Conservation (phyloP, 1,140 invertebrate species). For the Oryzaephilus surinamensis region DNA sequence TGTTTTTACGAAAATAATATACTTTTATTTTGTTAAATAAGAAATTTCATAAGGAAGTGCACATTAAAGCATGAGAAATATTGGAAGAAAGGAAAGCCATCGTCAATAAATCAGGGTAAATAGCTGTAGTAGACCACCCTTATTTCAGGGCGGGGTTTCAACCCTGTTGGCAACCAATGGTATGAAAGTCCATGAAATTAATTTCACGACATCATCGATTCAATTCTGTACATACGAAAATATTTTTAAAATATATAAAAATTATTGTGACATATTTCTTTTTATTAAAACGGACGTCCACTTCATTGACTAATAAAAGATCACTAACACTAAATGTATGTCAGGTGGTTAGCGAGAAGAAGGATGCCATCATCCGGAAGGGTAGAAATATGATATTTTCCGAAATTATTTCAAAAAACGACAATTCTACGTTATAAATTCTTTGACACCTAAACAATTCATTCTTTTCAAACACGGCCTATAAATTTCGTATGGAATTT, state of each 20-base stretch:
- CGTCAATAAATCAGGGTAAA: conserved; percentile 2
- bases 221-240: neutral
- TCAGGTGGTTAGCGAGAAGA: conserved; percentile 16
- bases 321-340: neutral
- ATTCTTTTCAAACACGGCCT: too few relatives aligned
- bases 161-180: too few relatives aligned
- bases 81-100: conserved; percentile 1
- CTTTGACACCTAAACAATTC: neutral
- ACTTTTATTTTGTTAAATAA: too few relatives aligned
- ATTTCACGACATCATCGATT: too few relatives aligned
- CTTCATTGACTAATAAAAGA: neutral
- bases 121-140: conserved; percentile 4
- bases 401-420: conserved; percentile 1
- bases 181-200: too few relatives aligned
- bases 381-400: conserved; percentile 1
- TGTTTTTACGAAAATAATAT: too few relatives aligned
- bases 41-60: conserved; percentile 19
- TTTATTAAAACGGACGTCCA: neutral
- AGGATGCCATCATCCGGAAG: conserved; percentile 4
- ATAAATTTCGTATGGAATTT: neutral
- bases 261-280: neutral
- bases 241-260: neutral
- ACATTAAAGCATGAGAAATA: conserved; percentile 14
- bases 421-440: neutral
- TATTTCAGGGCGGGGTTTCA: too few relatives aligned